Evolutionary conservation across 2,888 invertebrate genomes (phyloP).

Genomic region (Spisula solida): DNA sequence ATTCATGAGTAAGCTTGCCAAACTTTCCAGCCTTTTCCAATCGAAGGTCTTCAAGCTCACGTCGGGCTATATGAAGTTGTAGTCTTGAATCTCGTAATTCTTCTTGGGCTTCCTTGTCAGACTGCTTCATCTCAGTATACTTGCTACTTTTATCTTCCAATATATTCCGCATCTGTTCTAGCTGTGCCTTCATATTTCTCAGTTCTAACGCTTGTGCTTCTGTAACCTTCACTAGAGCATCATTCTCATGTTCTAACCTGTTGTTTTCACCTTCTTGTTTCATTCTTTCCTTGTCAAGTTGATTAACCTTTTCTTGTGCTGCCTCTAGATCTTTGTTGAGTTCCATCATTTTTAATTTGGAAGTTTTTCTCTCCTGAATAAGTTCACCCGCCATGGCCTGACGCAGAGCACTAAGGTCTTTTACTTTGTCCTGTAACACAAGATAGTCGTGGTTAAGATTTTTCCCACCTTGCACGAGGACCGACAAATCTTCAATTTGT

Average conservation of each 20-base stretch:
- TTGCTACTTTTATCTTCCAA: slow-evolving; percentile 63
- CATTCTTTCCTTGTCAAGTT: slow-evolving; percentile 47
- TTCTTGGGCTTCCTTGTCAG: slow-evolving; percentile 55
- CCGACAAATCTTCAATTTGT: slow-evolving; percentile 55
- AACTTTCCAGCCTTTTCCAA: slow-evolving; percentile 62
- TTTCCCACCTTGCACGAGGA: slow-evolving; percentile 45
- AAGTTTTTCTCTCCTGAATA: slow-evolving; percentile 60
- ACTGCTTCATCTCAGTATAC: slow-evolving; percentile 62
- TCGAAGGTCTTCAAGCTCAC: slow-evolving; percentile 60
- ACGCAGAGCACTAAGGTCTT: slow-evolving; percentile 58
- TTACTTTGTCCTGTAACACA: slow-evolving; percentile 59
- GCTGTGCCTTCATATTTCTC: slow-evolving; percentile 63
- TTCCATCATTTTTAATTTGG: slow-evolving; percentile 60
- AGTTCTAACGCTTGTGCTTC: slow-evolving; percentile 67
- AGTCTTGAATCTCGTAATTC: slow-evolving; percentile 56
- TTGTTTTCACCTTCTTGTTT: slow-evolving; percentile 54
- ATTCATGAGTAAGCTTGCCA: slow-evolving; percentile 57
- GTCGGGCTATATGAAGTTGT: slow-evolving; percentile 54
- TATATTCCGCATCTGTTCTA: slow-evolving; percentile 64
- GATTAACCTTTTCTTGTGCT: slow-evolving; percentile 44
- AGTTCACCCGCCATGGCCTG: slow-evolving; percentile 63
- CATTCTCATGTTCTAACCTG: slow-evolving; percentile 61
- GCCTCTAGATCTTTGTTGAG: slow-evolving; percentile 53
- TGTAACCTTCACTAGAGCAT: slow-evolving; percentile 51
- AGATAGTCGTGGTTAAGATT: slow-evolving; percentile 57